Percentiles rank a stretch among this genome's conserved stretches.
Conservation (phyloP, 1,140 invertebrate species). For the Macrosteles quadrilineatus region DNA sequence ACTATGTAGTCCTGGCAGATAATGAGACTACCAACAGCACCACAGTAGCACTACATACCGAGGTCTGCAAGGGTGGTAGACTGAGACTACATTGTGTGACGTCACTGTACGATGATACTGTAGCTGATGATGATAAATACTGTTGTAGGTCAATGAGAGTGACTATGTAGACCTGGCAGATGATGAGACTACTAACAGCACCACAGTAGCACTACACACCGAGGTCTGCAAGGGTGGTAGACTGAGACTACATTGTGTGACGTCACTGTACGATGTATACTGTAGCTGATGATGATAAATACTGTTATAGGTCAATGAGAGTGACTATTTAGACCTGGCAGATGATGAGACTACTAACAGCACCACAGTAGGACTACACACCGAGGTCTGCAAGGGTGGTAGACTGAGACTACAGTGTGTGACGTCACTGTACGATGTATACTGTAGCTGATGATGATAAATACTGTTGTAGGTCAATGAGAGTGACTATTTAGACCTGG, state of each 20-base stretch:
- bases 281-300: too few relatives aligned
- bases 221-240: slow-evolving; percentile 11
- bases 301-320: slow-evolving; percentile 8
- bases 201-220: background rate
- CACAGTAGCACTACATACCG: background rate
- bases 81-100: slow-evolving; percentile 9
- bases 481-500: background rate
- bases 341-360: background rate
- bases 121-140: too few relatives aligned
- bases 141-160: background rate
- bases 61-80: slow-evolving; percentile 6
- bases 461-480: slow-evolving; percentile 8
- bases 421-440: slow-evolving; percentile 2
- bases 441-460: too few relatives aligned
- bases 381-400: slow-evolving; percentile 11
- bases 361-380: background rate
- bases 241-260: slow-evolving; percentile 7
- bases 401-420: slow-evolving; percentile 13
- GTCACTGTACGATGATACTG: background rate
- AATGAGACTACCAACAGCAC: background rate
- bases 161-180: background rate
- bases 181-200: background rate
- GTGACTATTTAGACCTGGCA: background rate
- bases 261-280: background rate
- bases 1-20: background rate